Evolutionary conservation across 2,113 vertebrate species (phyloP).

Genomic region (cattle (Bos taurus)): DNA sequence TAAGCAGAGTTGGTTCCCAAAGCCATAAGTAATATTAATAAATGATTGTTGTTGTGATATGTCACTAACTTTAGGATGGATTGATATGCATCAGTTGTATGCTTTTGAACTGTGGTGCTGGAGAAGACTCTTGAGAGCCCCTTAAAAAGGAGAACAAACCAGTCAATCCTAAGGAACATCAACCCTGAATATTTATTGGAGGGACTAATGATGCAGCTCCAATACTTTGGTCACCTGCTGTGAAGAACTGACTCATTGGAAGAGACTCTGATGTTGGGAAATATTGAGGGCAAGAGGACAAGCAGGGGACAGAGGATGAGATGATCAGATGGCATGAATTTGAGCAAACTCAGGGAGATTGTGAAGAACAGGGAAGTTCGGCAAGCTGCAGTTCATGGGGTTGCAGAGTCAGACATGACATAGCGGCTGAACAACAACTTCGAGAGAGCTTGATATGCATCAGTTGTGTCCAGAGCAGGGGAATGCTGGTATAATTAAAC

Average conservation of each 20-base stretch:
- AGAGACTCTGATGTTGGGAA: not conserved
- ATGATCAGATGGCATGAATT: not conserved
- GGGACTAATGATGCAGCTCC: not conserved
- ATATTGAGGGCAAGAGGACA: not conserved
- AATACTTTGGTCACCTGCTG: not conserved
- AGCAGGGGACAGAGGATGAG: not conserved
- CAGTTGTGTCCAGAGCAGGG: not conserved
- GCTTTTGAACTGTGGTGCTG: not conserved
- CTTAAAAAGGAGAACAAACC: not conserved
- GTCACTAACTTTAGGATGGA: not conserved
- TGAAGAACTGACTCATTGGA: not conserved
- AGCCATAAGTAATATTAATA: not conserved
- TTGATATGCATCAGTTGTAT: not conserved
- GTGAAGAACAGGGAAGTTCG: not conserved
- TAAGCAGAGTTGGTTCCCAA: not conserved
- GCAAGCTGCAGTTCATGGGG: not conserved
- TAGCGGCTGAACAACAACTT: rapidly evolving
- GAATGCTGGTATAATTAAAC: not conserved
- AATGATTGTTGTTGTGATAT: not conserved
- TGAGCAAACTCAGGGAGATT: not conserved
- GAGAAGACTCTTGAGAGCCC: not conserved
- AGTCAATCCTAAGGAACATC: not conserved
- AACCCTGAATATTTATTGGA: not conserved
- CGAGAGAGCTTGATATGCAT: not conserved
- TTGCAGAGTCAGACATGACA: not conserved